Percentiles rank a stretch among this genome's conserved stretches.
These are phyloP conservation scores for Antheraea assamensis DNA, from an alignment of 2,888 invertebrate species.

Conservation along the genomic window DNA sequence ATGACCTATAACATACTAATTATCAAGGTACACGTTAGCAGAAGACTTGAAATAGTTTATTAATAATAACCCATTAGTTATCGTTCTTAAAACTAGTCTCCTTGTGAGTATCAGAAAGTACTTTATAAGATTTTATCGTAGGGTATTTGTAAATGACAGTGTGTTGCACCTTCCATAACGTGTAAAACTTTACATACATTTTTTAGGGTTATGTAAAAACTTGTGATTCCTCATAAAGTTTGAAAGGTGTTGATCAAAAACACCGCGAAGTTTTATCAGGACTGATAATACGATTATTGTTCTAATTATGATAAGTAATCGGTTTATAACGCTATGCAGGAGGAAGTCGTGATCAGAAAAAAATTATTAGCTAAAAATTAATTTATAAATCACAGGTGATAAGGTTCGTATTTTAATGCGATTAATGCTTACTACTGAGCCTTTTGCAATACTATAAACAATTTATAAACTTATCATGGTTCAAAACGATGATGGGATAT, in stretches of 20 bases:
- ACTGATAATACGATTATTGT: conserved; percentile 9
- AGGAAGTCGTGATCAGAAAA: neutral
- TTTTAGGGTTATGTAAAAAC: neutral
- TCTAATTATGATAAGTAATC: conserved; percentile 16
- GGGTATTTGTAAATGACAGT: neutral
- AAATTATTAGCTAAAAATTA: neutral
- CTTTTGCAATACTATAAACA: neutral
- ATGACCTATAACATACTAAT: neutral
- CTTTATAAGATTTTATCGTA: neutral
- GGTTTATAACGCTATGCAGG: neutral
- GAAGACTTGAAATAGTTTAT: conserved; percentile 6
- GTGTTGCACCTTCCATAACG: neutral
- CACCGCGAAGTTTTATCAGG: conserved; percentile 14
- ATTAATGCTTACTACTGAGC: neutral
- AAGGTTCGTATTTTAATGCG: neutral
- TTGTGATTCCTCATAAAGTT: conserved; percentile 9
- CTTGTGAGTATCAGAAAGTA: neutral
- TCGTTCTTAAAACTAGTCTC: neutral
- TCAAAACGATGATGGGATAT: neutral
- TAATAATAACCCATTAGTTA: conserved; percentile 23
- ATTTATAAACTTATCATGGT: neutral
- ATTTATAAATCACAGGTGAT: conserved; percentile 5
- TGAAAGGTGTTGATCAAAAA: conserved; percentile 14
- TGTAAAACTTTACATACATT: neutral
- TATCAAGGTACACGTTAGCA: neutral